These are phyloP conservation scores for Cololabis saira DNA, from an alignment of 2,113 vertebrate species.

Conservation along the genomic window DNA sequence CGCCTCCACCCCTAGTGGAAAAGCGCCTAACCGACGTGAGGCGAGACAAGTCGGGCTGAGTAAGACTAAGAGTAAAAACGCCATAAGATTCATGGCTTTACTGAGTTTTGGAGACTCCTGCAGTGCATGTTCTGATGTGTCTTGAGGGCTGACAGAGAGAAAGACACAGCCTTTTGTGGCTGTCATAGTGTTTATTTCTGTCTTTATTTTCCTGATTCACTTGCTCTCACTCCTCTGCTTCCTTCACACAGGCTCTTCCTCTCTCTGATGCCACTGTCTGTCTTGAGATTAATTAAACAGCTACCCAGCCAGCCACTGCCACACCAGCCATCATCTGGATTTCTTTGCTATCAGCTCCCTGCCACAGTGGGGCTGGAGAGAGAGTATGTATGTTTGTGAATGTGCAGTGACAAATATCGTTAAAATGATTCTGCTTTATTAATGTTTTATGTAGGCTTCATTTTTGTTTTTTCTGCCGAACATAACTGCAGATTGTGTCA, in stretches of 20 bases:
- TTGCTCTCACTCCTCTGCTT: constrained; percentile 17
- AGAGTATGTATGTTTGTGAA: neutral
- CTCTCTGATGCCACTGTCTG: constrained; percentile 62
- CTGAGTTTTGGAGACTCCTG: constrained; percentile 45
- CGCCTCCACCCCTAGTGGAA: no score
- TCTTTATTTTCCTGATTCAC: constrained; percentile 45
- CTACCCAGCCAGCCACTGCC: constrained; percentile 64
- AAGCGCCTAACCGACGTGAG: no score
- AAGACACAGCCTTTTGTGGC: constrained; percentile 39
- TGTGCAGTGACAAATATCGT: neutral
- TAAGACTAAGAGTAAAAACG: no score
- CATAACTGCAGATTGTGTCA: constrained; percentile 16
- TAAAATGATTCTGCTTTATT: constrained; percentile 13
- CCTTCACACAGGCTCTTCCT: constrained; percentile 18
- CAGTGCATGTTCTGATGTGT: constrained; percentile 43
- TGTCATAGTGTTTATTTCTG: constrained; percentile 40
- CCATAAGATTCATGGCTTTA: constrained; percentile 27
- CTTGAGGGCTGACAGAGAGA: constrained; percentile 60
- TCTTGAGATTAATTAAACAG: constrained; percentile 80
- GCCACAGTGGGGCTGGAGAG: constrained; percentile 24
- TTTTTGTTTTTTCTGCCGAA: neutral
- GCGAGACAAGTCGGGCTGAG: no score
- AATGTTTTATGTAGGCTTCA: constrained; percentile 10
- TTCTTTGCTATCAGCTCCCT: constrained; percentile 54
- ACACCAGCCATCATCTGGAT: constrained; percentile 73